Percentiles rank a stretch among this genome's conserved stretches.
Conservation (phyloP, 1,140 invertebrate genomes). For the Parapsyche elsis region DNA sequence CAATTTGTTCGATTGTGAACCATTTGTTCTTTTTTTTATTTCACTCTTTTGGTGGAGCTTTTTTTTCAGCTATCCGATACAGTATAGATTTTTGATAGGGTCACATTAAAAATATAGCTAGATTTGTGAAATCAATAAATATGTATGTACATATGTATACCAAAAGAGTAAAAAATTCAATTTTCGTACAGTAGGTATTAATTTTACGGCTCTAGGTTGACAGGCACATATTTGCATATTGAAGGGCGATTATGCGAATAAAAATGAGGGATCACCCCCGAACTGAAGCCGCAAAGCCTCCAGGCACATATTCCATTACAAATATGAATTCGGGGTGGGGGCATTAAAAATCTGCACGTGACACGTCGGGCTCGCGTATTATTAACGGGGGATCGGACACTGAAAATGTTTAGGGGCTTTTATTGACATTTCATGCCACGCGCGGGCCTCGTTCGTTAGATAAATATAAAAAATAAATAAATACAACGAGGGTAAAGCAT, state of each 20-base stretch:
- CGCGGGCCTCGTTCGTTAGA: neutral
- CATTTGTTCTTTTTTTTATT: neutral
- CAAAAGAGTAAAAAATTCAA: neutral
- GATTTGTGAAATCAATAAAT: neutral
- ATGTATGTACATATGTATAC: no score
- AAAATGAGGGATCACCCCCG: constrained; percentile 12
- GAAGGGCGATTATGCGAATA: constrained; percentile 28
- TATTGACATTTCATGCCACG: neutral
- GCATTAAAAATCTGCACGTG: constrained; percentile 8
- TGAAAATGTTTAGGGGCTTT: neutral
- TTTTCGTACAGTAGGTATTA: neutral
- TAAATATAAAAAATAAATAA: no score
- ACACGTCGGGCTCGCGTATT: neutral
- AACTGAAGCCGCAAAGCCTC: neutral
- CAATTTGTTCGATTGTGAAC: neutral
- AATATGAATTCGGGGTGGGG: neutral
- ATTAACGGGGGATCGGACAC: neutral
- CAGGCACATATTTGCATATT: constrained; percentile 14
- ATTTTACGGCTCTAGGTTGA: neutral
- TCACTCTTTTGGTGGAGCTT: neutral
- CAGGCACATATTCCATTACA: constrained; percentile 10
- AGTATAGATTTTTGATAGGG: neutral
- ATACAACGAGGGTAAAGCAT: no score
- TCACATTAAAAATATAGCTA: neutral
- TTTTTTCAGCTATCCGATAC: neutral